Evolutionary conservation across 2,797 vertebrate genomes (phyloP), one percentile per base, ranked within the genome.

Genomic region (Menidia menidia): DNA sequence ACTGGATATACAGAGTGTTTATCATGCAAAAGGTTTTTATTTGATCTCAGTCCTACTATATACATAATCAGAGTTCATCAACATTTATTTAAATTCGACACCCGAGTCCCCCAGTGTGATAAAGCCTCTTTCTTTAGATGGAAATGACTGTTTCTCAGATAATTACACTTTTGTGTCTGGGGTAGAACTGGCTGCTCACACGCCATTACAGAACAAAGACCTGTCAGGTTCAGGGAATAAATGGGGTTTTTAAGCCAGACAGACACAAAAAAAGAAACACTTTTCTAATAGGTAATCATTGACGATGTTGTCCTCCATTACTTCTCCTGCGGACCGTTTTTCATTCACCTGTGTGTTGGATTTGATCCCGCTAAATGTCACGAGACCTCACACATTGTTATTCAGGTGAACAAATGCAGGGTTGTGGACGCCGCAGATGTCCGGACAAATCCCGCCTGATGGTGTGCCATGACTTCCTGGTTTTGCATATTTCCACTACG

Each of bases 1-100:
- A 31, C 32, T 14, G 59, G 64, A 51, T 3, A 33, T 13, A 41
- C 19, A 3, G 18, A 48, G 47, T 60, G 18, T n/a, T 11, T 71
- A 18, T 67, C 33, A 32, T 60, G 1, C 16, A 55, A n/a, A 53
- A 8, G 39, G 4, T 57, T 66, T 56, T 44, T 12, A 31, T 50
- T 18, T 16, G 0, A 1, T 25, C 15, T 6, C n/a, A 30, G 30
- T n/a, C 10, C 9, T 58, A 58, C 30, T 19, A 30, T 45, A 9
- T 15, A 57, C 50, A 54, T 72, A 64, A 76, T 78, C 63, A 65
- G 13, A 69, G 52, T 64, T n/a, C 42, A 75, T 81, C 58, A 68
- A 62, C 85, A 68, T 32, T 53, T 45, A 1, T 59, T 71, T 5
- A 62, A 47, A 57, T 70, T 78, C 53, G 76, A 52, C 51, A 3